These are phyloP conservation scores for Falco naumanni DNA, from an alignment of 2,797 vertebrate genomes.

Conservation along the genomic window DNA sequence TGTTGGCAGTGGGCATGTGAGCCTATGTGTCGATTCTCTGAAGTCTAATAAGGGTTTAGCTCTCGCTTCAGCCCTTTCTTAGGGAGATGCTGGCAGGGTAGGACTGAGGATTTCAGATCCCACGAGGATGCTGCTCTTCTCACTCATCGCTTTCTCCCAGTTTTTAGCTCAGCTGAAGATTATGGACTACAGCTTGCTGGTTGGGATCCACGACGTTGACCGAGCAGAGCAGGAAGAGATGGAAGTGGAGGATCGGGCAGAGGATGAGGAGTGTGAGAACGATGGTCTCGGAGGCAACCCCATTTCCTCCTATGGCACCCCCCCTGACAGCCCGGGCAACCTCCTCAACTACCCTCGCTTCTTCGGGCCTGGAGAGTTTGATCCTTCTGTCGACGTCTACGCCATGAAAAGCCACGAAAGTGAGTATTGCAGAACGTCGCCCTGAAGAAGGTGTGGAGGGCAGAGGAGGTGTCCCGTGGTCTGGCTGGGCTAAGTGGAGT, in stretches of 20 bases:
- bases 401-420: constrained; percentile 94
- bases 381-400: constrained; percentile 92
- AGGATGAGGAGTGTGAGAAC: constrained; percentile 89
- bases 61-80: not conserved
- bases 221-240: constrained; percentile 94
- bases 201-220: constrained; percentile 93
- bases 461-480: not conserved
- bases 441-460: not conserved
- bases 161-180: constrained; percentile 93
- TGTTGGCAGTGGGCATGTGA: not conserved
- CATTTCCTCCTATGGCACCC: constrained; percentile 90
- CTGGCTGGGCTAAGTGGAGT: not conserved
- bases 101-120: not conserved
- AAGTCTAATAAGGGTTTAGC: not conserved
- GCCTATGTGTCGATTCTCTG: not conserved
- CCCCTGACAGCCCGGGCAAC: constrained; percentile 92
- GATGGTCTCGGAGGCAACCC: constrained; percentile 83
- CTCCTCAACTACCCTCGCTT: constrained; percentile 90
- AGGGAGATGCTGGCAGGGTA: not conserved
- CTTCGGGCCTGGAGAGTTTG: constrained; percentile 92
- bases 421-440: constrained; percentile 67
- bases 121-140: accelerated
- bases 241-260: constrained; percentile 87
- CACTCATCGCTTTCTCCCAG: constrained; percentile 57
- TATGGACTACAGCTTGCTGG: constrained; percentile 95